Percentiles rank a stretch among this genome's conserved stretches.
These are phyloP conservation scores for Trypoxylon attenuatum DNA, from an alignment of 2,888 invertebrate genomes.

Conservation along the genomic window DNA sequence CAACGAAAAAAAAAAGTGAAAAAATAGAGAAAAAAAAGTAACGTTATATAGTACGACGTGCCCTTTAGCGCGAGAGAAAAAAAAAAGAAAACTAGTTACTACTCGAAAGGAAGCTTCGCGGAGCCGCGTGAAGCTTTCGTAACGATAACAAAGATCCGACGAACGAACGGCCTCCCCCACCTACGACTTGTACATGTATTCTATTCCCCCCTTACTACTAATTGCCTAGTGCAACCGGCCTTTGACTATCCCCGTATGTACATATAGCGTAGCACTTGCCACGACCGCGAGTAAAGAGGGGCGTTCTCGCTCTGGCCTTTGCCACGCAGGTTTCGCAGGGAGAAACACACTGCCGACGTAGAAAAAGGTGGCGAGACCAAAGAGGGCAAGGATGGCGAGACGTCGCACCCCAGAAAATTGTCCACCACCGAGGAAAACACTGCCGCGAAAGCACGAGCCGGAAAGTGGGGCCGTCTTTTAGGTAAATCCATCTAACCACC, in stretches of 20 bases:
- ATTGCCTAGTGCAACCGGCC: constrained; percentile 46
- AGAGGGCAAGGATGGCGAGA: constrained; percentile 73
- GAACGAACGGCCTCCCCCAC: constrained; percentile 8
- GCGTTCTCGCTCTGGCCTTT: constrained; percentile 32
- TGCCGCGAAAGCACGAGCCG: constrained; percentile 76
- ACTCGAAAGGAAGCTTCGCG: constrained; percentile 26
- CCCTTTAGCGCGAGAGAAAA: background rate
- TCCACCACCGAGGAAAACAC: constrained; percentile 77
- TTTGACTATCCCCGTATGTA: constrained; percentile 33
- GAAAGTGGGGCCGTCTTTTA: constrained; percentile 89
- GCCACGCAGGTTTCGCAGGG: constrained; percentile 71
- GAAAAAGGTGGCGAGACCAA: constrained; percentile 78
- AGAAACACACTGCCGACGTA: constrained; percentile 76
- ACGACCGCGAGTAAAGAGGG: constrained; percentile 16
- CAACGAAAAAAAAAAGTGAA: background rate
- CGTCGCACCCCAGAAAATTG: constrained; percentile 76
- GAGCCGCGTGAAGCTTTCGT: constrained; percentile 26
- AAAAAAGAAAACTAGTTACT: constrained; percentile 1
- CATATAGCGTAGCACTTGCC: constrained; percentile 17
- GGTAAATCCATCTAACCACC: constrained; percentile 75
- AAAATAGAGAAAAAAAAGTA: background rate
- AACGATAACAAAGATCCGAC: background rate
- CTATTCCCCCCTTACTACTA: constrained; percentile 27
- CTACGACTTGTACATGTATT: constrained; percentile 44
- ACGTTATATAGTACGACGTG: too few species aligned